phyloP scores from a whole-genome alignment of 1,140 invertebrate genomes.

The Eupeodes corollae region DNA sequence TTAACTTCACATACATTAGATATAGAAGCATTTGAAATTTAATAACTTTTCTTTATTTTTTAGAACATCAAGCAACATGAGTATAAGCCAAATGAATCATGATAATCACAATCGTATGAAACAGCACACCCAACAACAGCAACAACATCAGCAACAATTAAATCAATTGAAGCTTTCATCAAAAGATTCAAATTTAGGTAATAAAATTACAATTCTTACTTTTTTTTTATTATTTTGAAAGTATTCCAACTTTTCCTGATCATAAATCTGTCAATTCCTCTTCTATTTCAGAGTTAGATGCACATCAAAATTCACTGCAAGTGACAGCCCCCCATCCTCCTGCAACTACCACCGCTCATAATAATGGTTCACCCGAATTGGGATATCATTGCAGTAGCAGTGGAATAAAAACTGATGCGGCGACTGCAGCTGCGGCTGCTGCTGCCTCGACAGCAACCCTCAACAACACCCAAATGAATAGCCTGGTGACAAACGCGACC shows the following conservation, averaged over 20 bases:
- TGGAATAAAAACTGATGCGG: neutral
- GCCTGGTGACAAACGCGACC: conserved; percentile 19
- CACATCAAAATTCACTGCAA: neutral
- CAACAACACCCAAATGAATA: neutral
- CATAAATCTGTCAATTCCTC: too few species aligned
- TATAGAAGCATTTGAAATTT: too few species aligned
- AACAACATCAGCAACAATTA: conserved; percentile 17
- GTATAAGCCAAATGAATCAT: conserved; percentile 33
- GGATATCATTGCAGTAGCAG: neutral
- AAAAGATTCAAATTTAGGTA: conserved; percentile 11
- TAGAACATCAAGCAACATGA: conserved; percentile 19
- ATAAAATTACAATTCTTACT: conserved; percentile 4
- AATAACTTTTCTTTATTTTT: conserved; percentile 7
- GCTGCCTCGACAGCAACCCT: conserved; percentile 2
- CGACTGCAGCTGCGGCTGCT: neutral
- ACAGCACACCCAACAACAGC: conserved; percentile 26
- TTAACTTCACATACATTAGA: too few species aligned
- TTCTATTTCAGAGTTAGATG: too few species aligned
- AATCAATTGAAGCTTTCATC: conserved; percentile 17
- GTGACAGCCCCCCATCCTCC: neutral
- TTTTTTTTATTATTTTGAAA: too few species aligned
- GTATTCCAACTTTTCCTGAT: too few species aligned
- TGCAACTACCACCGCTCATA: neutral
- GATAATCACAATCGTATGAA: conserved; percentile 34
- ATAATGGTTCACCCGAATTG: neutral